Conservation (phyloP, 2,113 vertebrate species). For the Thunnus maccoyii region DNA sequence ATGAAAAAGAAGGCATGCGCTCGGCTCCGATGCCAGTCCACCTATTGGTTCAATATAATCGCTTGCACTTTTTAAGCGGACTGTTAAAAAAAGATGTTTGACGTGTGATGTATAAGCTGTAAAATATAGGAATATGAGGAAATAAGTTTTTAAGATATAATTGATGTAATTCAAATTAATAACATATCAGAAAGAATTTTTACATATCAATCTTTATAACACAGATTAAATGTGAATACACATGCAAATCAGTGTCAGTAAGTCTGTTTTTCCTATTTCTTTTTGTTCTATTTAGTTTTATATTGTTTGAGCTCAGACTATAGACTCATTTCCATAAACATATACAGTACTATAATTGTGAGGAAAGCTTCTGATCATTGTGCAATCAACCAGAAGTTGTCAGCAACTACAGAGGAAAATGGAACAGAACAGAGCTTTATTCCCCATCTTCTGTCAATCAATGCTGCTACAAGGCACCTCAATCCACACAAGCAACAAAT, state of each 20-base stretch:
- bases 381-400: constrained; percentile 50
- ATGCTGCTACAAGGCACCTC: constrained; percentile 35
- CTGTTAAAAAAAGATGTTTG: constrained; percentile 19
- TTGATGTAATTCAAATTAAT: background rate
- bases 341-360: background rate
- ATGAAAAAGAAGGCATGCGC: constrained; percentile 59
- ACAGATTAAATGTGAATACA: background rate
- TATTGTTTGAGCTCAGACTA: background rate
- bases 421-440: constrained; percentile 28
- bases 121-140: background rate
- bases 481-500: constrained; percentile 43
- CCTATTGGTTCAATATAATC: constrained; percentile 27
- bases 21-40: constrained; percentile 16
- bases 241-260: background rate
- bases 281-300: background rate
- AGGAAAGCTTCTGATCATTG: constrained; percentile 22
- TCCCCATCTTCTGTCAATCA: constrained; percentile 57
- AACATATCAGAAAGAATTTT: background rate
- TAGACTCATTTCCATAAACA: constrained; percentile 28
- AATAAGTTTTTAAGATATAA: background rate
- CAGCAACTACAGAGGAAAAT: constrained; percentile 41
- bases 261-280: background rate
- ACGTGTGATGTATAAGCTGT: background rate
- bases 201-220: no score
- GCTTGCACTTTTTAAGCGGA: background rate